These are phyloP conservation scores for Stramonita haemastoma DNA, from an alignment of 2,888 invertebrate species.

Conservation along the genomic window DNA sequence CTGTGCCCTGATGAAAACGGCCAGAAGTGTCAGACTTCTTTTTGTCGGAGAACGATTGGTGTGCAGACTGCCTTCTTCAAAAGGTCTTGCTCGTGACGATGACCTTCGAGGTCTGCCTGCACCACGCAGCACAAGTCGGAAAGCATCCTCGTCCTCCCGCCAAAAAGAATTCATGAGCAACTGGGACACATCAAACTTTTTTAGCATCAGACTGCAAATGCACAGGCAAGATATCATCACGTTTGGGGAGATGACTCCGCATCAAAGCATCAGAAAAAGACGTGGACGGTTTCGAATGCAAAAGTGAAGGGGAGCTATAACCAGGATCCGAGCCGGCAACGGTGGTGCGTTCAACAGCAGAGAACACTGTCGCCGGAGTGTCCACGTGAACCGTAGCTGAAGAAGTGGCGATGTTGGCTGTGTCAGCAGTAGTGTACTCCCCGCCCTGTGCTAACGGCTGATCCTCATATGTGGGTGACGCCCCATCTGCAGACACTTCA, in stretches of 20 bases:
- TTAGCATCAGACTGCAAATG: too few species aligned
- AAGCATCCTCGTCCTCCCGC: not conserved
- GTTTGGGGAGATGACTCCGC: not conserved
- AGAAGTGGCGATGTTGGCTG: not conserved
- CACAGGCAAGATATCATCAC: too few species aligned
- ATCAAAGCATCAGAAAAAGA: not conserved
- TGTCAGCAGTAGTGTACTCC: not conserved
- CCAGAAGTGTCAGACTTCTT: not conserved
- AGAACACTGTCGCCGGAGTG: not conserved
- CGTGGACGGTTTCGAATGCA: not conserved
- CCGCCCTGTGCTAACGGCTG: not conserved
- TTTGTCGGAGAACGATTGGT: not conserved
- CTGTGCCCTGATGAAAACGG: not conserved
- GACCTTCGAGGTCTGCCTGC: constrained; percentile 12
- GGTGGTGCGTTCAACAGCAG: not conserved
- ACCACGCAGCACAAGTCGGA: not conserved
- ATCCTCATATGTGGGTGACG: not conserved
- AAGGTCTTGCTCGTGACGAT: not conserved
- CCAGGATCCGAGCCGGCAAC: not conserved
- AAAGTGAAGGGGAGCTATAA: not conserved
- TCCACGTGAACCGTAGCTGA: not conserved
- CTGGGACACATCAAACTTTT: not conserved
- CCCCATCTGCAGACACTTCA: not conserved
- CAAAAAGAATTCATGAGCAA: not conserved
- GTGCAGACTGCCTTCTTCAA: not conserved